Conservation (phyloP, 2,888 invertebrate genomes). For the Melikaiella ostensackeni region DNA sequence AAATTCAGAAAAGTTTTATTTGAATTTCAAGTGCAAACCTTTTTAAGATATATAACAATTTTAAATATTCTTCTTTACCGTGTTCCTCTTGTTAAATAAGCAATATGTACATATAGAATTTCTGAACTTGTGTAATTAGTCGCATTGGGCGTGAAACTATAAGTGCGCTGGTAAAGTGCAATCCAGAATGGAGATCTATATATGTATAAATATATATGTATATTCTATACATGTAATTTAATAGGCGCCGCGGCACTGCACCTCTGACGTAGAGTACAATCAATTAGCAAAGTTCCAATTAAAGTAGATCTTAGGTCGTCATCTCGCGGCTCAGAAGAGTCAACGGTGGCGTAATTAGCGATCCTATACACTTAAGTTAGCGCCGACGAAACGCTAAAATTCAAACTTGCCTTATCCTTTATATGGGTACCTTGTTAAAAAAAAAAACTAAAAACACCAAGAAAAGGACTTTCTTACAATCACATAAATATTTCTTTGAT, state of each 20-base stretch:
- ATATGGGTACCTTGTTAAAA: conserved; percentile 4
- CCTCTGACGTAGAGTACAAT: conserved; percentile 75
- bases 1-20: no score
- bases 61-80: no score
- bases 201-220: conserved; percentile 39
- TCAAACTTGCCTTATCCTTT: conserved; percentile 49
- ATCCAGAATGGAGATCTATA: conserved; percentile 48
- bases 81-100: background rate
- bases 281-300: conserved; percentile 72
- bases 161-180: conserved; percentile 47
- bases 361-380: conserved; percentile 41
- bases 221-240: conserved; percentile 44
- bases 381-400: conserved; percentile 42
- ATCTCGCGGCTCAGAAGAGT: conserved; percentile 4
- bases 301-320: conserved; percentile 59
- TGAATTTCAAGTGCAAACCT: no score
- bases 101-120: background rate
- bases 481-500: background rate
- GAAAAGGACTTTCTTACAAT: background rate
- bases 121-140: conserved; percentile 6
- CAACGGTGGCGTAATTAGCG: conserved; percentile 36
- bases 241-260: conserved; percentile 61
- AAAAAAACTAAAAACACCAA: background rate
- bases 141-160: conserved; percentile 10
- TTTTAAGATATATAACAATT: no score